These are phyloP conservation scores for Calcarius lapponicus DNA, from an alignment of 2,797 vertebrate genomes.

Conservation along the genomic window DNA sequence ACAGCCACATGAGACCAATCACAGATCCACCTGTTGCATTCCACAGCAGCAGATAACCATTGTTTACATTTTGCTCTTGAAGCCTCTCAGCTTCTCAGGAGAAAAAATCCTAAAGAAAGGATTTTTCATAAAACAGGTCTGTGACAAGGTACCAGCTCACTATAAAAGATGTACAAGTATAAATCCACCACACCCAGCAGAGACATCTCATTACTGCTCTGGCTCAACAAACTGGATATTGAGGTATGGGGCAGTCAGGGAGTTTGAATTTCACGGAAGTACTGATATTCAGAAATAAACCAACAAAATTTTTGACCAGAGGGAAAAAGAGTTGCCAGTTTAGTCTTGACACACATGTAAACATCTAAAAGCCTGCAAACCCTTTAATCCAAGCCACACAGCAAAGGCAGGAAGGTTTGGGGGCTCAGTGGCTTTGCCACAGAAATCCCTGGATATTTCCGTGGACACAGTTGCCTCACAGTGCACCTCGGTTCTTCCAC, in stretches of 20 bases:
- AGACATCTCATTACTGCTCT: not conserved
- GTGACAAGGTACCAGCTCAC: not conserved
- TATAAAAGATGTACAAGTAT: not conserved
- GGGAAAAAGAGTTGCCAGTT: not conserved
- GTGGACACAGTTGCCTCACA: rapidly evolving
- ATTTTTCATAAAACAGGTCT: no score
- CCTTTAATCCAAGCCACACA: not conserved
- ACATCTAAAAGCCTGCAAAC: not conserved
- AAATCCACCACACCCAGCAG: not conserved
- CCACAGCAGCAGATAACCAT: no score
- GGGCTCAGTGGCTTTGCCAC: not conserved
- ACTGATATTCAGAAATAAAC: not conserved
- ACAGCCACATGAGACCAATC: no score
- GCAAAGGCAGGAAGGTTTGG: not conserved
- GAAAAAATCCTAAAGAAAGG: no score
- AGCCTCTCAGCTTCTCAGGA: no score
- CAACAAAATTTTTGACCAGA: not conserved
- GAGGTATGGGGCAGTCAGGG: not conserved
- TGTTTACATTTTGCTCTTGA: no score
- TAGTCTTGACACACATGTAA: not conserved
- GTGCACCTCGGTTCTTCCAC: not conserved
- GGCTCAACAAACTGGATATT: not conserved
- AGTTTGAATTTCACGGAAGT: not conserved
- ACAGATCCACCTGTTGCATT: no score
- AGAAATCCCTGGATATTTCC: rapidly evolving